Evolutionary conservation across 2,797 vertebrate genomes (phyloP).

Genomic region (Sebastes flavidus): DNA sequence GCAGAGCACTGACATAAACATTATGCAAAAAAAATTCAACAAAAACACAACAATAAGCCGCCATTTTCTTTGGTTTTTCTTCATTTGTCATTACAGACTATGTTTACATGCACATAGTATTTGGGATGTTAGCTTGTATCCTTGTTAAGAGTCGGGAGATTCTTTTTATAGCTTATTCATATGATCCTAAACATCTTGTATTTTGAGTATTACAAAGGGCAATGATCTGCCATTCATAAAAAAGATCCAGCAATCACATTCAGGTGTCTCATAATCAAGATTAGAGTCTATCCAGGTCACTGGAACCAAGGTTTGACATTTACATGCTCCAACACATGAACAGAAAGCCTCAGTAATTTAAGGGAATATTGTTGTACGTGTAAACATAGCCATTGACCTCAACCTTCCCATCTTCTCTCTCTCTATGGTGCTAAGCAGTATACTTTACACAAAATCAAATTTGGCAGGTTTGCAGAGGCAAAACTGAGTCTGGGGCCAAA

Average conservation of each 20-base stretch:
- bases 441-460: slow-evolving; percentile 53
- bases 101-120: slow-evolving; percentile 45
- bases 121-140: slow-evolving; percentile 6
- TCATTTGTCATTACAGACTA: slow-evolving; percentile 27
- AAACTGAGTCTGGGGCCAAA: not conserved
- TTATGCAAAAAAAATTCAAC: slow-evolving; percentile 4
- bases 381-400: slow-evolving; percentile 42
- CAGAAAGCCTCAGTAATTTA: slow-evolving; percentile 13
- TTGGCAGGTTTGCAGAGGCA: slow-evolving; percentile 19
- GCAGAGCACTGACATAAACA: slow-evolving; percentile 28
- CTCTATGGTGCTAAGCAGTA: slow-evolving; percentile 23
- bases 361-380: slow-evolving; percentile 30
- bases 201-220: not conserved
- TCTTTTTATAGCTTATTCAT: slow-evolving; percentile 1
- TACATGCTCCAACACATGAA: not conserved
- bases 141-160: not conserved
- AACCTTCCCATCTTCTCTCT: not conserved
- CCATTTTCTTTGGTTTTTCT: slow-evolving; percentile 16
- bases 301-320: slow-evolving; percentile 9
- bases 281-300: slow-evolving; percentile 4
- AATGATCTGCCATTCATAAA: not conserved
- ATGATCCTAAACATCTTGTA: not conserved
- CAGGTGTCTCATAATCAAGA: slow-evolving; percentile 8
- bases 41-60: slow-evolving; percentile 29
- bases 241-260: slow-evolving; percentile 26